Evolutionary conservation across 2,797 vertebrate species (phyloP), one percentile per base, ranked within the genome.

Genomic region (Poeciliopsis turneri): DNA sequence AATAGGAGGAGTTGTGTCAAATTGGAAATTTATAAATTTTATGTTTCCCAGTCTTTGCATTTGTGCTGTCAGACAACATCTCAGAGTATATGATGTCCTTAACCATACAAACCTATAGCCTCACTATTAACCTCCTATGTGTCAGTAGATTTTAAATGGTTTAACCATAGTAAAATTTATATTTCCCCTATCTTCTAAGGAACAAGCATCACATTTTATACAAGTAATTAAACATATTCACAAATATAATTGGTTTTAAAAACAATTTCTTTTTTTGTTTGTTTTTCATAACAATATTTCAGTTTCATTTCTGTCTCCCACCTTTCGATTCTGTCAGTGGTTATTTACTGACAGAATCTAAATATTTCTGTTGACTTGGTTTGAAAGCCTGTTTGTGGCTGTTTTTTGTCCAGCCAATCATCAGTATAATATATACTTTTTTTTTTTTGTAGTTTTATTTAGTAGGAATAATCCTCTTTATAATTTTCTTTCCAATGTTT

Each of bases 21-120:
- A 85, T 86, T 89, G 78, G 81, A 76, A 85, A 85, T 89, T 86
- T 88, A 82, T 90, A 77, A 70, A 70, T 86, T 72, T 76, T 81
- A 75, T 82, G 71, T 76, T 68, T 20, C 25, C 8, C 30, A 25
- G 57, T 79, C 43, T 80, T 79, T 85, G 78, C 78, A 79, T 85
- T 73, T 77, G 49, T 84, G 83, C 57, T 69, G 68, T 78, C 64
- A 87, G 81, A 74, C 80, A 84, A 78, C 73, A 84, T 84, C 83
- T 85, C 78, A 82, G 76, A 89, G 79, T 78, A 69, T 74, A 85
- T 76, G 72, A 86, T 74, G 76, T 49, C n/a, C 55, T 82, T 82
- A 80, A 79, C 75, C 30, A 20, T 66, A 36, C 25, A 55, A n/a
- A 11, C 53, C 25, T 12, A 55, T n/a, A n/a, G 53, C 3, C 53